Conservation (phyloP, 2,888 invertebrate genomes). For the Metallyticus violacea region DNA sequence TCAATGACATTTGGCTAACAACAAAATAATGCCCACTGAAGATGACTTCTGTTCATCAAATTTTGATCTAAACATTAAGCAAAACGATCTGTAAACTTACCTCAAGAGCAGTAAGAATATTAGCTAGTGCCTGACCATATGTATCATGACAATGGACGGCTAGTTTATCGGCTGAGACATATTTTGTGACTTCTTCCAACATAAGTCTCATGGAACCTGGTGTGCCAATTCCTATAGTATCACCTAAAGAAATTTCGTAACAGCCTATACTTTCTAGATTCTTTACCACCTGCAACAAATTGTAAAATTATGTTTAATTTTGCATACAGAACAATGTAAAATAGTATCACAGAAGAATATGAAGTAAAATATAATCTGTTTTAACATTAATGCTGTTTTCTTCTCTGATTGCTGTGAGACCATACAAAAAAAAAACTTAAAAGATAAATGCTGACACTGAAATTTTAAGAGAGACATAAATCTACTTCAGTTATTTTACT, state of each 20-base stretch:
- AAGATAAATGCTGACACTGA: no score
- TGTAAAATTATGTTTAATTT: not conserved
- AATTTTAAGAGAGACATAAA: no score
- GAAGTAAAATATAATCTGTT: no score
- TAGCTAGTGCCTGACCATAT: slow-evolving; percentile 93
- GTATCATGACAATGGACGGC: slow-evolving; percentile 98
- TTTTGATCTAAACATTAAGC: not conserved
- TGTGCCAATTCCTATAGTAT: slow-evolving; percentile 96
- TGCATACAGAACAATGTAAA: no score
- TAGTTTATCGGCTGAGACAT: slow-evolving; percentile 59
- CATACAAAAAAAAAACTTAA: no score
- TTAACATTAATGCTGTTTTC: no score
- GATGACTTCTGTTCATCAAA: not conserved
- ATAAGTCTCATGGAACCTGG: slow-evolving; percentile 73
- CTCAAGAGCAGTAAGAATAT: slow-evolving; percentile 87
- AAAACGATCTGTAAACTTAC: slow-evolving; percentile 46
- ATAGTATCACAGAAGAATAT: no score
- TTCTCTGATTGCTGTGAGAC: no score
- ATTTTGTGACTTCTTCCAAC: slow-evolving; percentile 68
- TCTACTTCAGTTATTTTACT: no score
- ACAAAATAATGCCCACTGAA: no score
- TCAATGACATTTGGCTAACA: no score
- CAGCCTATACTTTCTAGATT: slow-evolving; percentile 80
- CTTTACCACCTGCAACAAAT: slow-evolving; percentile 53
- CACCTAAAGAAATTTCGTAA: slow-evolving; percentile 94